A percentile compares a stretch with the other conserved stretches of the same genome.
These are phyloP conservation scores for Polydrusus cervinus DNA, from an alignment of 2,888 invertebrate species.

Conservation along the genomic window DNA sequence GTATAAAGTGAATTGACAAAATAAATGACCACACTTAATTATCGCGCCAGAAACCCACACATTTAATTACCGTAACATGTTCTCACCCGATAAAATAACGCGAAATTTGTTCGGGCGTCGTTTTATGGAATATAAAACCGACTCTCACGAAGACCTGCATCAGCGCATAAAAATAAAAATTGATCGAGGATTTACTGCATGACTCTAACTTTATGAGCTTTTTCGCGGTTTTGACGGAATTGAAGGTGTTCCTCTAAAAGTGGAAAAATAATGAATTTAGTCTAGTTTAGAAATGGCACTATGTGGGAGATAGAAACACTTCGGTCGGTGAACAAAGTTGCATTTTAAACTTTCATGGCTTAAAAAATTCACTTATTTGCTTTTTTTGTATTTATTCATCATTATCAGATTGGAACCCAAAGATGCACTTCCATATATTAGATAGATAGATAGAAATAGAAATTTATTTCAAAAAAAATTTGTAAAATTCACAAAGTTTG, in stretches of 20 bases:
- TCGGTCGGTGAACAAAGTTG: not conserved
- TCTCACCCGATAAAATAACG: constrained; percentile 10
- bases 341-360: no score
- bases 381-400: no score
- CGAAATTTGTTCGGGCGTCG: constrained; percentile 9
- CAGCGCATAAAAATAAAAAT: constrained; percentile 28
- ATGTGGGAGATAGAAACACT: not conserved
- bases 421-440: no score
- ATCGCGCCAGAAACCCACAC: not conserved
- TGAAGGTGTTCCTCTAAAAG: constrained; percentile 13
- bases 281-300: not conserved
- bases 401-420: no score
- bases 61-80: constrained; percentile 18
- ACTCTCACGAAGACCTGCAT: constrained; percentile 26
- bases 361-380: no score
- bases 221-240: constrained; percentile 24
- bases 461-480: no score
- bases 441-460: no score
- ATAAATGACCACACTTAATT: not conserved
- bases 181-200: constrained; percentile 26
- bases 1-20: no score
- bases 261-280: constrained; percentile 17
- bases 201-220: constrained; percentile 8
- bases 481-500: no score
- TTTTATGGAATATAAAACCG: constrained; percentile 26